These are phyloP conservation scores for Gasterosteus aculeatus DNA, from an alignment of 2,113 vertebrate species.

Conservation along the genomic window DNA sequence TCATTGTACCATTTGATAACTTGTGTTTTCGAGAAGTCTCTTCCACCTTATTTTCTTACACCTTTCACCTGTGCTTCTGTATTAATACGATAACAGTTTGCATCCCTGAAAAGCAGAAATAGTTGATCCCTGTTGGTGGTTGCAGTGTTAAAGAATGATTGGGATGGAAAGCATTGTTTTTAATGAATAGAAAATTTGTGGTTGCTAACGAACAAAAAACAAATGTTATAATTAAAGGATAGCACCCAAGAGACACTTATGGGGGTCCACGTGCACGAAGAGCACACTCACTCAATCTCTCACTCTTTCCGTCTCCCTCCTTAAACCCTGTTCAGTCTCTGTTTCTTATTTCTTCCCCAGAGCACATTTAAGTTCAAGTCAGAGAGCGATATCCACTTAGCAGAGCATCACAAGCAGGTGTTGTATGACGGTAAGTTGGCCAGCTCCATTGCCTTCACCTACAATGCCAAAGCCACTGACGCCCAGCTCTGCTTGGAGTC, in stretches of 20 bases:
- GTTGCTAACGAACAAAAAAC: background rate
- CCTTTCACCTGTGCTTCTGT: background rate
- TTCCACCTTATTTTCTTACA: background rate
- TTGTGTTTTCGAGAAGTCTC: background rate
- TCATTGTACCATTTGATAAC: background rate
- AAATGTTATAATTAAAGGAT: conserved; percentile 48
- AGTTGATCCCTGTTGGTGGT: conserved; percentile 15
- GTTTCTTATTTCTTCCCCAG: conserved; percentile 73
- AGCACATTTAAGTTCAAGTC: conserved; percentile 99
- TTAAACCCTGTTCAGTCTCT: background rate
- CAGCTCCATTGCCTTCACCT: conserved; percentile 93
- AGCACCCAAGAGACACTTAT: conserved; percentile 16
- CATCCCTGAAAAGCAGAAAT: conserved; percentile 23
- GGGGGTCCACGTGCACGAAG: conserved; percentile 13
- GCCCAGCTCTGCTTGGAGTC: conserved; percentile 97
- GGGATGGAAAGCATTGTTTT: conserved; percentile 12
- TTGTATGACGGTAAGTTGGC: conserved; percentile 94
- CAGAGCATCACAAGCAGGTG: conserved; percentile 97
- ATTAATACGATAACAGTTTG: conserved; percentile 13
- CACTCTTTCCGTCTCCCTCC: background rate
- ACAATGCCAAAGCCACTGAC: conserved; percentile 96
- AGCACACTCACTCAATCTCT: background rate
- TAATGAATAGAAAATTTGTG: conserved; percentile 1
- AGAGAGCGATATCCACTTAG: conserved; percentile 96
- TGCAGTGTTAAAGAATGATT: background rate